A percentile compares a stretch with the other conserved stretches of the same genome.
phyloP scores from a whole-genome alignment of 2,797 vertebrate genomes.

The Arctocebus calabarensis region DNA sequence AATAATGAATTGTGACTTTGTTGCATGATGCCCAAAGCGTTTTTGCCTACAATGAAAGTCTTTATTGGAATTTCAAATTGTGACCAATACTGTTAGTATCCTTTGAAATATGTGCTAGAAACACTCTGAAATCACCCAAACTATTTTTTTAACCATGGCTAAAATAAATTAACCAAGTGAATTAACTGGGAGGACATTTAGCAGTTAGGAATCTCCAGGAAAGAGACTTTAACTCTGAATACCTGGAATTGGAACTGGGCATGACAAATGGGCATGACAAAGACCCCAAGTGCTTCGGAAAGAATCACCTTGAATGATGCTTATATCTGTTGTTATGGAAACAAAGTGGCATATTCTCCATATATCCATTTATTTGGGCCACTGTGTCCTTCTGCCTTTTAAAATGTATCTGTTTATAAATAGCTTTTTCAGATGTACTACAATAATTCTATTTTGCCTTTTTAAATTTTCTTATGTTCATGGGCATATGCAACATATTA shows the following conservation, averaged over 20 bases:
- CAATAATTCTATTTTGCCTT: neutral
- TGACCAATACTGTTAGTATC: neutral
- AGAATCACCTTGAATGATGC: neutral
- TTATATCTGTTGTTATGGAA: constrained; percentile 30
- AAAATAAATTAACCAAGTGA: constrained; percentile 5
- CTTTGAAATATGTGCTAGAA: constrained; percentile 24
- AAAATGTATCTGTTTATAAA: constrained; percentile 7
- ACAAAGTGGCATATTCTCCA: constrained; percentile 16
- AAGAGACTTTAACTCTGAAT: neutral
- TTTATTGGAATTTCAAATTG: neutral
- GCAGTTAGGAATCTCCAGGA: neutral
- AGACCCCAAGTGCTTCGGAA: neutral
- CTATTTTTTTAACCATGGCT: neutral
- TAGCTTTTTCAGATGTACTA: constrained; percentile 14
- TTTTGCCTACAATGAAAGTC: neutral
- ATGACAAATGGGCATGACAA: neutral
- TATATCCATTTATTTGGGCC: neutral
- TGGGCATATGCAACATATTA: neutral
- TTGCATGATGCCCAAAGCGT: neutral
- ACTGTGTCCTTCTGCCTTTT: neutral
- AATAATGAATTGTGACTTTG: neutral
- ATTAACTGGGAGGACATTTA: neutral
- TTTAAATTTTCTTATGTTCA: constrained; percentile 2
- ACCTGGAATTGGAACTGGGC: neutral
- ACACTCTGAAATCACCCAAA: constrained; percentile 35